Percentiles rank a stretch among this genome's conserved stretches.
phyloP scores from a whole-genome alignment of 2,888 invertebrate genomes.

The Melangyna quadrimaculata region DNA sequence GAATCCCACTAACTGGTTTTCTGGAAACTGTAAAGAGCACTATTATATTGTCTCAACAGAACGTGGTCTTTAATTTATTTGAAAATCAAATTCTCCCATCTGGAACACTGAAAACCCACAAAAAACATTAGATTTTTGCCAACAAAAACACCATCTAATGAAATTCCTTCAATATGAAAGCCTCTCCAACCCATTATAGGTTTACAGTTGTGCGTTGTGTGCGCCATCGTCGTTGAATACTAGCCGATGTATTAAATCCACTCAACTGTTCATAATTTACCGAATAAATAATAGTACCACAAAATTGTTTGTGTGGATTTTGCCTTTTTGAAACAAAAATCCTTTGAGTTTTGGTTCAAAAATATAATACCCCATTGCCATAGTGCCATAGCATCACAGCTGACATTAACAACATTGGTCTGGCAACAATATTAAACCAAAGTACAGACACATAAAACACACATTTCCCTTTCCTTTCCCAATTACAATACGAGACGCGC shows the following conservation, averaged over 20 bases:
- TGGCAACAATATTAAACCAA: not conserved
- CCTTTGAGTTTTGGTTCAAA: not conserved
- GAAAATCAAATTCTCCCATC: not conserved
- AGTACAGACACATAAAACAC: constrained; percentile 27
- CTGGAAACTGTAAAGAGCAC: not conserved
- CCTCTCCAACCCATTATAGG: not conserved
- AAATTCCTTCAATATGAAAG: constrained; percentile 7
- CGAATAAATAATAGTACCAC: constrained; percentile 34
- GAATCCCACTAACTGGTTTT: not conserved
- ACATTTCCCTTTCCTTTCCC: constrained; percentile 18
- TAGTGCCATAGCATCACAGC: not conserved
- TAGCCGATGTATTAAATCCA: constrained; percentile 27
- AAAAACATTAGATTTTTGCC: not conserved
- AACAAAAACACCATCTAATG: not conserved
- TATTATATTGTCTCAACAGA: not conserved
- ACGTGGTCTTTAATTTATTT: not conserved
- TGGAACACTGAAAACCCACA: not conserved
- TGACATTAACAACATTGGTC: constrained; percentile 3
- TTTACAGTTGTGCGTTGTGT: not conserved
- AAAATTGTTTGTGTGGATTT: not conserved
- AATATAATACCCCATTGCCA: not conserved
- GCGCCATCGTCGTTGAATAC: not conserved
- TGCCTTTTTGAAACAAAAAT: not conserved
- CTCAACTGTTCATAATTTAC: constrained; percentile 30
- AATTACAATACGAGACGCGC: constrained; percentile 41